Conservation (phyloP, 1,140 invertebrate species). For the Hylyphantes graminicola region DNA sequence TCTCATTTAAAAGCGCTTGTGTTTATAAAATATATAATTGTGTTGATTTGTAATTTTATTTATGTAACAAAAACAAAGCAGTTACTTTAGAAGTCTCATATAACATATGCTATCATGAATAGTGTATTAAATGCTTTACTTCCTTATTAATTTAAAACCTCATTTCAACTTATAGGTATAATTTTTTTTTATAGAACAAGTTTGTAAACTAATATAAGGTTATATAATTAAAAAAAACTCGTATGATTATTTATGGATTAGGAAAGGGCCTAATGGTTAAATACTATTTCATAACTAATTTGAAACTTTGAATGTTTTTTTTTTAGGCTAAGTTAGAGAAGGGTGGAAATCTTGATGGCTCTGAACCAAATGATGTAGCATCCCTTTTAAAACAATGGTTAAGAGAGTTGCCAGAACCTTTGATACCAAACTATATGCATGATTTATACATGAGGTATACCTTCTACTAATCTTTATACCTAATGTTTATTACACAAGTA, state of each 20-base stretch:
- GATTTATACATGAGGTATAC: constrained; percentile 78
- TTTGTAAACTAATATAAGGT: neutral
- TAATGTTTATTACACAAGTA: constrained; percentile 12
- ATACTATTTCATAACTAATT: neutral
- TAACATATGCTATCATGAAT: no score
- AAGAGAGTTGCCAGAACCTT: constrained; percentile 82
- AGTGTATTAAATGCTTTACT: no score
- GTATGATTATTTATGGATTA: no score
- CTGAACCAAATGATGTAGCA: constrained; percentile 83
- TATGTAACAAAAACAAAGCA: neutral
- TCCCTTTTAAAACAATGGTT: constrained; percentile 86
- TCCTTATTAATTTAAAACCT: neutral
- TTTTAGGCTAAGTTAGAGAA: constrained; percentile 75
- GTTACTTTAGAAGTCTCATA: no score
- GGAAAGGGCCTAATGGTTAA: no score
- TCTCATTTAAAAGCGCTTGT: neutral
- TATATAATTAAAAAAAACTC: neutral
- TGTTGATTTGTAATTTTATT: neutral
- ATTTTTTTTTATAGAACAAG: neutral
- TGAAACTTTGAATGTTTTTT: constrained; percentile 18
- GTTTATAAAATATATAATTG: neutral
- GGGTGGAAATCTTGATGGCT: constrained; percentile 74
- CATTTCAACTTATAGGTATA: neutral
- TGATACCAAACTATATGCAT: constrained; percentile 78
- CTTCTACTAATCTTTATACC: neutral